Evolutionary conservation across 1,140 invertebrate species (phyloP).

Genomic region (Branchinecta lynchi): DNA sequence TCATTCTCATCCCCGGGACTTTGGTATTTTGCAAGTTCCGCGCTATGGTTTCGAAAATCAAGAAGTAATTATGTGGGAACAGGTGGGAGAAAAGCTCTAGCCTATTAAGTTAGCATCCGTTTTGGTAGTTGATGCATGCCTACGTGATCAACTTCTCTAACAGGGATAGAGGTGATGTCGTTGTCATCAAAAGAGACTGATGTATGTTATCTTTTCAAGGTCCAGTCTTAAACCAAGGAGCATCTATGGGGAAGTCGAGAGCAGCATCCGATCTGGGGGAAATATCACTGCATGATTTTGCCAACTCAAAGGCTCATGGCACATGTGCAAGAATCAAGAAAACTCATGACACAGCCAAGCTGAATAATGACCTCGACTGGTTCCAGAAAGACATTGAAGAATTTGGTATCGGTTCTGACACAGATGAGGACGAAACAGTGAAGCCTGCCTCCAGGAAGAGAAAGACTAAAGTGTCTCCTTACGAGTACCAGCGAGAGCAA

Average conservation of each 20-base stretch:
- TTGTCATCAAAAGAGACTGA: too few species aligned
- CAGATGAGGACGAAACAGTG: neutral
- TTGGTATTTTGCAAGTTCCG: too few species aligned
- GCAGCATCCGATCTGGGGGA: neutral
- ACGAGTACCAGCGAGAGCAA: neutral
- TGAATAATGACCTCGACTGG: neutral
- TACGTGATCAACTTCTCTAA: too few species aligned
- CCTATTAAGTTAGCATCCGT: too few species aligned
- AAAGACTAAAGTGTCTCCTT: neutral
- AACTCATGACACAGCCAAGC: neutral
- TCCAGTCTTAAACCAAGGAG: too few species aligned
- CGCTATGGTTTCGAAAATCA: too few species aligned
- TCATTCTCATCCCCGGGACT: too few species aligned
- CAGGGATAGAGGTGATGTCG: too few species aligned
- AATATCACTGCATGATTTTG: slow-evolving; percentile 7
- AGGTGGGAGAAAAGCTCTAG: too few species aligned
- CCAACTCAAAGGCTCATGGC: neutral
- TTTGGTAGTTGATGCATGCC: too few species aligned
- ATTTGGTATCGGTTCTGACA: neutral
- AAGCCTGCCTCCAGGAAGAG: neutral
- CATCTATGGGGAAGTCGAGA: neutral
- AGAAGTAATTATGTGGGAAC: too few species aligned
- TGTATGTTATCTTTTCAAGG: too few species aligned
- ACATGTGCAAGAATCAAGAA: neutral
- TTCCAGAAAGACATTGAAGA: neutral